Base-by-base conservation (phyloP, 2,888 invertebrate species). In the Baccha elongata region DNA sequence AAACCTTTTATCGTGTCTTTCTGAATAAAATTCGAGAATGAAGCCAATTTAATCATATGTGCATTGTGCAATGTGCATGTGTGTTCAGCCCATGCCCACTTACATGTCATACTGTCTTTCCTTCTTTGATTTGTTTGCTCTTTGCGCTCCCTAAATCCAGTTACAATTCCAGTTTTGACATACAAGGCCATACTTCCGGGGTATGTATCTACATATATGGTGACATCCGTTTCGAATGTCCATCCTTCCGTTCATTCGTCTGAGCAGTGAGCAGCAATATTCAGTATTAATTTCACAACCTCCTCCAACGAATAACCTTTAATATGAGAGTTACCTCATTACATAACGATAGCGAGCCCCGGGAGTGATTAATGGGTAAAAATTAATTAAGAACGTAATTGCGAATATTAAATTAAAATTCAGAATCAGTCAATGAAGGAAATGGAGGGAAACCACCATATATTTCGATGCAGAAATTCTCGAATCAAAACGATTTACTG, bases 331-430 rank as follows among this genome's bases (percentile, higher is more conserved):
- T 73, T 68, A 40, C 67, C 60, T 62, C 65, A 67, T 58, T 32
- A 55, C n/a, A 17, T 11, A 48, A 65, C 42, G 40, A 23, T 55
- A 40, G 40, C 29, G 6, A 37, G n/a, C 6, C 6, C 42, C 15
- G 23, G 55, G 58, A 58, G 19, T 74, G 48, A 74, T 67, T 67
- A 74, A 73, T 73, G 72, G 53, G 26, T 21, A 52, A 29, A 60
- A 80, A 74, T 65, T 75, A 75, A 80, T 80, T 65, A 80, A 80
- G 64, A 80, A 69, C 48, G 55, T 75, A 69, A 74, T 79, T 73
- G 68, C 73, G 62, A 79, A 73, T 74, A 80, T 80, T 80, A 80
- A 74, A 80, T 79, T 73, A 73, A 68, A 68, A 73, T 73, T 35
- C 76, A 32, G 42, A 52, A 10, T 35, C 46, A 55, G 23, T 50